Percentiles rank a stretch among this genome's conserved stretches.
phyloP scores from a whole-genome alignment of 2,797 vertebrate genomes.

The Pelobates cultripes region DNA sequence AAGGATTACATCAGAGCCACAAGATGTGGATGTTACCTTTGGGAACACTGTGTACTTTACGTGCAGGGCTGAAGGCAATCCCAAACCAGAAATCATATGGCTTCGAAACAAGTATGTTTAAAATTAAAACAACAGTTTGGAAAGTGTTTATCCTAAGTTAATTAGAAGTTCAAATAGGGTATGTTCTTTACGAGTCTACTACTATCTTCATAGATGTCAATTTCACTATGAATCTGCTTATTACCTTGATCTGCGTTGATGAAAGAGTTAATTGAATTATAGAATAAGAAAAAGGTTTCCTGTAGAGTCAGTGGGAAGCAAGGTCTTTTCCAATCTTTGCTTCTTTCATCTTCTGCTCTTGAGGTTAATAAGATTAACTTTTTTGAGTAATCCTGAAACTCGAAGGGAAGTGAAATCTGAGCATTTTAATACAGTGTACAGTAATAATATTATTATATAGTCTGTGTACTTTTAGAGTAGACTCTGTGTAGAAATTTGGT shows the following conservation, averaged over 20 bases:
- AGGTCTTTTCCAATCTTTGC: not conserved
- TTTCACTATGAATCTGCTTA: not conserved
- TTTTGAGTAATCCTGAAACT: constrained; percentile 19
- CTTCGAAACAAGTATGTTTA: constrained; percentile 94
- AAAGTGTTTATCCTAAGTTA: not conserved
- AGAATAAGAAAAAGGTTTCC: not conserved
- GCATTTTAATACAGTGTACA: too few species aligned
- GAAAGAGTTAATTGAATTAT: constrained; percentile 10
- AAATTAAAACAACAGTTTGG: not conserved
- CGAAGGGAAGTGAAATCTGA: not conserved
- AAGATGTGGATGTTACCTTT: constrained; percentile 94
- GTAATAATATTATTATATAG: too few species aligned
- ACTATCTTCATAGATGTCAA: not conserved
- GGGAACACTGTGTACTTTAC: constrained; percentile 99
- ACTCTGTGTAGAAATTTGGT: too few species aligned
- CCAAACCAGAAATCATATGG: constrained; percentile 99
- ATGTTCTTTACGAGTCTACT: not conserved
- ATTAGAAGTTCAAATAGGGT: not conserved
- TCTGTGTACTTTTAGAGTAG: too few species aligned
- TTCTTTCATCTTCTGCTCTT: constrained; percentile 20
- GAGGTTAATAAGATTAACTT: constrained; percentile 38
- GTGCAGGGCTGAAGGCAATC: constrained; percentile 96
- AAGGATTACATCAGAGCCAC: constrained; percentile 97
- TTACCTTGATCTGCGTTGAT: not conserved
- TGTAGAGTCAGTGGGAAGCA: constrained; percentile 1